phyloP scores from a whole-genome alignment of 2,113 vertebrate species.

The Zapornia atra region DNA sequence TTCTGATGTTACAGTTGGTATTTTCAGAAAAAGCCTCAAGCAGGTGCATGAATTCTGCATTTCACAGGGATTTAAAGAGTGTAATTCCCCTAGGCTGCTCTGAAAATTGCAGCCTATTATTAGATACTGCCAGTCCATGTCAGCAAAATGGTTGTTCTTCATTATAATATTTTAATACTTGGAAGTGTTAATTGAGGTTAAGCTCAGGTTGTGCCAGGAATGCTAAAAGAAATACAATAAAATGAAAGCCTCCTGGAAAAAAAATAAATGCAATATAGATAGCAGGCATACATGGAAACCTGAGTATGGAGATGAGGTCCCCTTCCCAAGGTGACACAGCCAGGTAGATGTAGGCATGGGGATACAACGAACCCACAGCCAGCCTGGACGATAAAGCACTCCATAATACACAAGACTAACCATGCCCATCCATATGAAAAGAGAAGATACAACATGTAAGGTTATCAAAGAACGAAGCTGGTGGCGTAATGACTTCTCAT shows the following conservation, averaged over 20 bases:
- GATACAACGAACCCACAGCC: rapidly evolving
- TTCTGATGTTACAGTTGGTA: neutral
- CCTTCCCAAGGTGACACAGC: neutral
- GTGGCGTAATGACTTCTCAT: neutral
- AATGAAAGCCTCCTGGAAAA: neutral
- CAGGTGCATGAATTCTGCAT: slow-evolving; percentile 3
- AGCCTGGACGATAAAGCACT: too few species aligned
- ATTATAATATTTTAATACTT: slow-evolving; percentile 13
- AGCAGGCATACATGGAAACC: neutral
- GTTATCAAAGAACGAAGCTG: neutral
- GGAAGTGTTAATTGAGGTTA: slow-evolving; percentile 53
- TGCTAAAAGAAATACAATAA: neutral
- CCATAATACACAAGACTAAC: rapidly evolving
- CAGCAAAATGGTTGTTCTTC: slow-evolving; percentile 22
- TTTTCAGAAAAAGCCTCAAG: neutral
- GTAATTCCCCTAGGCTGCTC: slow-evolving; percentile 35
- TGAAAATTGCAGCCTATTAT: slow-evolving; percentile 29
- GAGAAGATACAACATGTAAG: rapidly evolving
- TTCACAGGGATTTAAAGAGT: slow-evolving; percentile 13
- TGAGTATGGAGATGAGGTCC: neutral
- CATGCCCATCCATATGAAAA: neutral
- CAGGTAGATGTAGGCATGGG: neutral
- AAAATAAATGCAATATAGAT: neutral
- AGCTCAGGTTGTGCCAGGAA: neutral
- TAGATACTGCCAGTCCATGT: slow-evolving; percentile 3